Evolutionary conservation across 1,140 invertebrate species (phyloP), one percentile per base, ranked within the genome.

Genomic region (Drosophila nannoptera): DNA sequence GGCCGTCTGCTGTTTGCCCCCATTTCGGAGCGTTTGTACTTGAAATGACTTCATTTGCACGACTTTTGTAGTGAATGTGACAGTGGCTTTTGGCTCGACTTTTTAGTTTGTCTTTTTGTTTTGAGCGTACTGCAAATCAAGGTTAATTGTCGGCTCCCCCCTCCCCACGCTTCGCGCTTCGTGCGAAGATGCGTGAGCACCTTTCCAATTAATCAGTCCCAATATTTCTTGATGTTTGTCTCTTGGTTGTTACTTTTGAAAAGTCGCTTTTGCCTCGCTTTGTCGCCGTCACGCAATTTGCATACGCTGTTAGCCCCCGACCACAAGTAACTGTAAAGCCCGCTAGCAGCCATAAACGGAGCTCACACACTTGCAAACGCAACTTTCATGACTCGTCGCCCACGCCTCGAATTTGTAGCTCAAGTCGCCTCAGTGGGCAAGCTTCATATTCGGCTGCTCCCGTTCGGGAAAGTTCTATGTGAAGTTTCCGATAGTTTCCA

Each of bases 11-110:
- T 70, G 33, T 45, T 74, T 82, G 78, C 64, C 75, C 78, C 69
- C 75, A 73, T 78, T 83, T 22, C 67, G 72, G 72, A 71, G 48
- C 54, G 54, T 53, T 42, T 55, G 62, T 54, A 75, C 78, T 82
- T 54, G 75, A 78, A 83, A 83, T 83, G 80, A 83, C 78, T 78
- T 83, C 80, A 78, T 75, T 81, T 73, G 80, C 75, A 84, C 80
- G 72, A 78, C 72, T 83, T 68, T 63, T 22, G 54, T 42, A 46
- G 40, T 22, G 31, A 31, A 8, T 7, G 32, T 35, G 4, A 14
- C 40, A 14, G 5, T 36, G 16, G 33, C 14, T 60, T 63, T 64
- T 42, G 8, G 22, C 45, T 32, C 14, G 29, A 31, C 33, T 50
- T 40, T 36, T 46, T 8, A 33, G 36, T 54, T 50, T 50, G 29